Evolutionary conservation across 2,797 vertebrate genomes (phyloP).

Genomic region (Loriculus beryllinus): DNA sequence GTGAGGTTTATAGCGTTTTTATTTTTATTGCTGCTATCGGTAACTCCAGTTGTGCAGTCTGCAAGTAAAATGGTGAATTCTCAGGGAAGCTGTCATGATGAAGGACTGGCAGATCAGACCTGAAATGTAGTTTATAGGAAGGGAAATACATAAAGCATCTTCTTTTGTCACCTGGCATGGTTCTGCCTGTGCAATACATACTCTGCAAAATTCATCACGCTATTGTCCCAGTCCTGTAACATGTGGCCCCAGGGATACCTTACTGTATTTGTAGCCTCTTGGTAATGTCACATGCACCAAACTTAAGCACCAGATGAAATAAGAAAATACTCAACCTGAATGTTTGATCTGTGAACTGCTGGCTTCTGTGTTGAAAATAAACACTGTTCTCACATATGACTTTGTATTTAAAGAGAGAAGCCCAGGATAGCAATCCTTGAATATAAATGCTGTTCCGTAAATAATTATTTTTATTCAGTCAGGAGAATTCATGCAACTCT

Average conservation of each 20-base stretch:
- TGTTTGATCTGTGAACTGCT: background rate
- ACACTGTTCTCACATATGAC: accelerated
- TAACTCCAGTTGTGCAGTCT: background rate
- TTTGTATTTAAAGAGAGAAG: background rate
- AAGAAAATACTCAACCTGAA: background rate
- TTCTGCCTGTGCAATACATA: accelerated
- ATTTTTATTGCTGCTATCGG: background rate
- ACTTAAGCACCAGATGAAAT: background rate
- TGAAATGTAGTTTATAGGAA: background rate
- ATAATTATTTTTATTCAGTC: background rate
- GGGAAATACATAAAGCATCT: background rate
- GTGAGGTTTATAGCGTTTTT: background rate
- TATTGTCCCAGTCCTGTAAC: background rate
- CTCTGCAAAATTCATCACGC: background rate
- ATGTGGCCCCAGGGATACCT: background rate
- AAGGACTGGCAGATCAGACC: background rate
- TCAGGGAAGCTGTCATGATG: background rate
- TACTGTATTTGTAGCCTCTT: background rate
- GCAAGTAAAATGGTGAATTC: background rate
- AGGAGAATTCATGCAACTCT: background rate
- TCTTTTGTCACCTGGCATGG: background rate
- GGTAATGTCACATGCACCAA: background rate
- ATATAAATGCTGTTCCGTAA: background rate
- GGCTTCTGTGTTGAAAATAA: background rate
- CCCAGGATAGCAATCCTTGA: background rate